A percentile compares a stretch with the other conserved stretches of the same genome.
Evolutionary conservation across 2,888 invertebrate species (phyloP).

Genomic region (Dynastes hyllus): DNA sequence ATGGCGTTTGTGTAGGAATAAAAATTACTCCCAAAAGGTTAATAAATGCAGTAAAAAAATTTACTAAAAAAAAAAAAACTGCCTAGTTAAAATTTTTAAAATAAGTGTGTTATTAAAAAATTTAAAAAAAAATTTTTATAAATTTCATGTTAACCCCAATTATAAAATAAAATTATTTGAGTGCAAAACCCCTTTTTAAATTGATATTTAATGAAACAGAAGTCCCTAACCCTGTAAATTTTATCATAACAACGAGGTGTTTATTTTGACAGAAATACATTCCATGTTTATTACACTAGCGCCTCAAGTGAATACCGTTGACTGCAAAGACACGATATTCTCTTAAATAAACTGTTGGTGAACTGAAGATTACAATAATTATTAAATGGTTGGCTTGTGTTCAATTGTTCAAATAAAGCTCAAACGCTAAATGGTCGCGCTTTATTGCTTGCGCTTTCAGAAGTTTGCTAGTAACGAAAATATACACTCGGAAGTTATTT

Average conservation of each 20-base stretch:
- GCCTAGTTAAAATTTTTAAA: too few relatives aligned
- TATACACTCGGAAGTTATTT: conserved; percentile 4
- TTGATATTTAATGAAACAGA: too few relatives aligned
- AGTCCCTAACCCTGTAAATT: too few relatives aligned
- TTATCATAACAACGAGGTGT: conserved; percentile 17
- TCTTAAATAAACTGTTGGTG: conserved; percentile 24
- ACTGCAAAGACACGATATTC: neutral
- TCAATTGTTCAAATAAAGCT: conserved; percentile 55
- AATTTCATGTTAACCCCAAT: too few relatives aligned
- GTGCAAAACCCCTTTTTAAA: too few relatives aligned
- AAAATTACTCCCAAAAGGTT: too few relatives aligned
- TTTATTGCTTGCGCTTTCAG: conserved; percentile 22
- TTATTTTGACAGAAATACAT: conserved; percentile 32
- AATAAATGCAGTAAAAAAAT: too few relatives aligned
- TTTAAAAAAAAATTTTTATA: too few relatives aligned
- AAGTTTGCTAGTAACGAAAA: conserved; percentile 5
- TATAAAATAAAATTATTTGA: too few relatives aligned
- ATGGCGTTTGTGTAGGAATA: too few relatives aligned
- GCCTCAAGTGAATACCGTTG: conserved; percentile 22
- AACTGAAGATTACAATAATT: conserved; percentile 41
- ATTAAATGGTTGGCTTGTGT: conserved; percentile 54
- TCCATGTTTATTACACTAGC: conserved; percentile 16
- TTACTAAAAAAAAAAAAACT: too few relatives aligned
- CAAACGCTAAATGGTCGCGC: conserved; percentile 52
- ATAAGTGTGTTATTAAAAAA: too few relatives aligned